Base-by-base conservation (phyloP, 2,888 invertebrate species). In the Papilio protenor region DNA sequence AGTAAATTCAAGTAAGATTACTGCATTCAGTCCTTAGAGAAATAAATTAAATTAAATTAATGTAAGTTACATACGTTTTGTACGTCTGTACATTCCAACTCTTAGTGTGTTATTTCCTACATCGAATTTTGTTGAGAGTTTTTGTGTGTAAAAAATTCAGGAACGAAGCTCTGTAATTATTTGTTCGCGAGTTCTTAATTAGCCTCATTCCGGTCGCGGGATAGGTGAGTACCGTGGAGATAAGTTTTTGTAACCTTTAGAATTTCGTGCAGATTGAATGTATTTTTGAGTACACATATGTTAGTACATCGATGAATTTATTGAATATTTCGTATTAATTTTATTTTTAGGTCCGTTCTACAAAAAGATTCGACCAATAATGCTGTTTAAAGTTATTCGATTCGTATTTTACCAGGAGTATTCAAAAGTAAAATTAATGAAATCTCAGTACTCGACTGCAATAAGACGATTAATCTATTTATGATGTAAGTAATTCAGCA, bases 91-190 rank as follows among this genome's bases (percentile, higher is more conserved):
- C 16, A 61, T 61, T 61, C 16, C 14, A 27, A 61, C 66, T 69
- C 45, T n/a, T 45, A 69, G n/a, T 21, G 45, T 69, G 21, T 69
- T 45, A 69, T 69, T 69, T 69, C 45, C 66, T 45, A 69, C 66
- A 45, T 69, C n/a, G 66, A 45, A 45, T 12, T 69, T 33, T 21
- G 21, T n/a, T 45, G 66, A 45, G 45, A 69, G 45, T 45, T 64
- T 64, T 64, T 69, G 45, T 69, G 66, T n/a, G 21, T 69, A 14
- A 69, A 69, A 69, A 69, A 69, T 69, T 69, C 66, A 45, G 12
- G 66, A 45, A 69, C 21, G 45, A 12, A 45, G 66, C 66, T 66
- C 66, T 66, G 66, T 66, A 66, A 66, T 69, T 69, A 2, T 69
- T 69, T 45, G 12, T 45, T 3, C n/a, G n/a, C 66, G 45, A 45